Evolutionary conservation across 2,797 vertebrate genomes (phyloP).

Genomic region (Adelosebastes latens): DNA sequence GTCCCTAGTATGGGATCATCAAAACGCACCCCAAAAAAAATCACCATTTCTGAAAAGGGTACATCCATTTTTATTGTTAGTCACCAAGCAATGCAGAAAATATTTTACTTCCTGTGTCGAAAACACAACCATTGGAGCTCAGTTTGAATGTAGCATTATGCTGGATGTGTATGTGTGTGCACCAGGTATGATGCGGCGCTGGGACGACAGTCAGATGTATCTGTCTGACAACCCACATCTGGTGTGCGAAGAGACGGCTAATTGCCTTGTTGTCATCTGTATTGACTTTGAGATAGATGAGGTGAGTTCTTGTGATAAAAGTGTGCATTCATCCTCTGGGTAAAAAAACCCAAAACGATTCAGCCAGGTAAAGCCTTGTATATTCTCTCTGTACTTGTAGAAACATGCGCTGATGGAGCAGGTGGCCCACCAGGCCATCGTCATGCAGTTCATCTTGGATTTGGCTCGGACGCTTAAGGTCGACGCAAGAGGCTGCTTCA

Average conservation of each 20-base stretch:
- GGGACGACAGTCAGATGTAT: constrained; percentile 94
- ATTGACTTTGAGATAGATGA: constrained; percentile 92
- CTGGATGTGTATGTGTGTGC: constrained; percentile 6
- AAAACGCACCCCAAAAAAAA: not conserved
- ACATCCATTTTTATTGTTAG: not conserved
- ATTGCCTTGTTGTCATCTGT: constrained; percentile 90
- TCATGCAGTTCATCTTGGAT: constrained; percentile 93
- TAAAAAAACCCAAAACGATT: not conserved
- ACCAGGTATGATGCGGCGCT: constrained; percentile 90
- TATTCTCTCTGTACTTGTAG: constrained; percentile 60
- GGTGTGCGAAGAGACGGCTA: constrained; percentile 91
- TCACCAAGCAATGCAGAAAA: not conserved
- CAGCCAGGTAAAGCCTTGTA: not conserved
- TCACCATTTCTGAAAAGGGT: not conserved
- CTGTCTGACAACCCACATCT: constrained; percentile 89
- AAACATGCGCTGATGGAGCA: constrained; percentile 93
- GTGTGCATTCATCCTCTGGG: not conserved
- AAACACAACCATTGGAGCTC: not conserved
- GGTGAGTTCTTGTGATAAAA: constrained; percentile 70
- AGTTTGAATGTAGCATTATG: not conserved
- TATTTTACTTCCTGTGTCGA: not conserved
- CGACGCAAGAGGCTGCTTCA: constrained; percentile 90
- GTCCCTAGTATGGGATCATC: not conserved
- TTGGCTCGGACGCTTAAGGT: constrained; percentile 86
- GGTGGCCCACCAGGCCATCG: constrained; percentile 93